phyloP scores from a whole-genome alignment of 2,888 invertebrate genomes.

The Ganaspis brasiliensis region DNA sequence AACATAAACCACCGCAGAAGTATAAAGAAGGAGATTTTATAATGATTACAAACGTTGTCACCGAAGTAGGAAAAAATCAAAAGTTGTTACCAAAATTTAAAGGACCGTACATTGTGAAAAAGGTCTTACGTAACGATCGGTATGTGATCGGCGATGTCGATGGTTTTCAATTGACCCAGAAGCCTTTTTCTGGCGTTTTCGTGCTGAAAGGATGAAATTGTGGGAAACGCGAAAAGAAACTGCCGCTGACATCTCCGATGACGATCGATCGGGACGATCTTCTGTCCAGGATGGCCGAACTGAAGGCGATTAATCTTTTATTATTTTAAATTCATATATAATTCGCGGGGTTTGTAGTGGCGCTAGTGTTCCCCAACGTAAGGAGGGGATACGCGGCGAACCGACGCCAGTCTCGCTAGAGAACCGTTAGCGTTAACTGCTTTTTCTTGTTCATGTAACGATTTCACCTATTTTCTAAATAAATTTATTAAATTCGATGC shows the following conservation, averaged over 20 bases:
- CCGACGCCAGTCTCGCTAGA: no score
- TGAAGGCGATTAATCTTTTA: neutral
- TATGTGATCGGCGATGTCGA: neutral
- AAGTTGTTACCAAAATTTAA: neutral
- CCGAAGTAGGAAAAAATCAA: neutral
- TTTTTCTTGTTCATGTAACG: no score
- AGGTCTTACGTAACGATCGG: neutral
- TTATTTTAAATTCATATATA: no score
- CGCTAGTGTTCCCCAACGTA: no score
- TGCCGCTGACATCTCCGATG: neutral
- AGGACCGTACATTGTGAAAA: neutral
- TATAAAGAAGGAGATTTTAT: neutral
- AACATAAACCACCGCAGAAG: neutral
- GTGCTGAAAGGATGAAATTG: neutral
- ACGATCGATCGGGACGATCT: neutral
- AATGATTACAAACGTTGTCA: neutral
- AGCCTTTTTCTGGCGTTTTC: neutral
- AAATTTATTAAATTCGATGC: no score
- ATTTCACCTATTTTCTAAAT: no score
- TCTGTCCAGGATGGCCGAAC: neutral
- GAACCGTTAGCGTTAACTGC: no score
- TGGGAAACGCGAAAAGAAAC: neutral
- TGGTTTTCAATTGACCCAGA: neutral
- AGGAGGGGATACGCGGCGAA: no score
- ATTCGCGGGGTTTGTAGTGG: no score